Evolutionary conservation across 2,888 invertebrate genomes (phyloP).

Genomic region (Acleris literana): DNA sequence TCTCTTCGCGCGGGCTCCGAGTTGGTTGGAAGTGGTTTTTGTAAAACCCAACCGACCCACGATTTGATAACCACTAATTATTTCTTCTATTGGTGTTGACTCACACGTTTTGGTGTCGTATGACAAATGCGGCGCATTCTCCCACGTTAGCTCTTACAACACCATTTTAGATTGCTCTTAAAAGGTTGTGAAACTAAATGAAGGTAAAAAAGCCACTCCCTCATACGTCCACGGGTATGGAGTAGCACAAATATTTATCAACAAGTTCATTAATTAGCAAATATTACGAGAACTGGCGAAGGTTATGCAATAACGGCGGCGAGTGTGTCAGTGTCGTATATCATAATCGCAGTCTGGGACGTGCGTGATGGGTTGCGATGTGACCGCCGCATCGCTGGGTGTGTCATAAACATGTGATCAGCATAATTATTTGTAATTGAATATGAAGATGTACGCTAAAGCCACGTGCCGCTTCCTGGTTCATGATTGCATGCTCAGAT

Average conservation of each 20-base stretch:
- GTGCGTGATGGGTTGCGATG: conserved; percentile 52
- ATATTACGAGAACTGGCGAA: conserved; percentile 50
- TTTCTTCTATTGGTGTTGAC: conserved; percentile 24
- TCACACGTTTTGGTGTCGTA: conserved; percentile 28
- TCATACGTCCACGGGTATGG: conserved; percentile 44
- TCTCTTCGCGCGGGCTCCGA: conserved; percentile 2
- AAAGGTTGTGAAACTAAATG: conserved; percentile 51
- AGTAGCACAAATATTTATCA: conserved; percentile 39
- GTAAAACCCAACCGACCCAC: not conserved
- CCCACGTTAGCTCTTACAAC: conserved; percentile 48
- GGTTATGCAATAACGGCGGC: conserved; percentile 47
- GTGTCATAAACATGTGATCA: conserved; percentile 64
- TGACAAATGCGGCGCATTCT: conserved; percentile 39
- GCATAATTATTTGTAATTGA: conserved; percentile 58
- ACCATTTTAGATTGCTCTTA: conserved; percentile 42
- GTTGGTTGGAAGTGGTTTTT: conserved; percentile 3
- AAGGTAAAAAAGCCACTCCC: conserved; percentile 50
- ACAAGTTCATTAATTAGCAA: conserved; percentile 58
- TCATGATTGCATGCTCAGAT: conserved; percentile 1
- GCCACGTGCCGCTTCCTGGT: conserved; percentile 18
- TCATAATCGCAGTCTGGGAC: conserved; percentile 43
- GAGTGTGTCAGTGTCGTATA: conserved; percentile 39
- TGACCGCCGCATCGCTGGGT: conserved; percentile 49
- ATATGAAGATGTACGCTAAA: conserved; percentile 12
- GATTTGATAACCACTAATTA: conserved; percentile 23